Conservation (phyloP, 2,888 invertebrate genomes). For the Nineta flava region DNA sequence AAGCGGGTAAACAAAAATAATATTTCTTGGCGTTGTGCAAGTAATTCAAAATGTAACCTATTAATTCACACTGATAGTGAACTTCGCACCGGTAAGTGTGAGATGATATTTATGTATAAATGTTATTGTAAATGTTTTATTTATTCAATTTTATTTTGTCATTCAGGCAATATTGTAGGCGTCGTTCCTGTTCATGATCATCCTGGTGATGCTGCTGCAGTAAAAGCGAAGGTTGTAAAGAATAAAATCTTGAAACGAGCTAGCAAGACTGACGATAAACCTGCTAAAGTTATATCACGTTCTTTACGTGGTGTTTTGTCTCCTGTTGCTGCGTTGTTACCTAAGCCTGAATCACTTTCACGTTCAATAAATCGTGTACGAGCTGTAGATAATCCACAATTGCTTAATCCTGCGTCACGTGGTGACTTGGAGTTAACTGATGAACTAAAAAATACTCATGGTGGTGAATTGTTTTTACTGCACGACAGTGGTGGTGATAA, state of each 20-base stretch:
- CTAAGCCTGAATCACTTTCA: not conserved
- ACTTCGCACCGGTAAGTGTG: not conserved
- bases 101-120: not conserved
- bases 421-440: not conserved
- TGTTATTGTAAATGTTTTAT: no score
- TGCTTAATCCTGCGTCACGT: not conserved
- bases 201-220: not conserved
- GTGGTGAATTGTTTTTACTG: not conserved
- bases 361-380: not conserved
- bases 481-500: slow-evolving; percentile 14
- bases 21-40: not conserved
- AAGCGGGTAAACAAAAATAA: not conserved
- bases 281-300: not conserved
- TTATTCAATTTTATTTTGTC: no score
- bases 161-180: not conserved
- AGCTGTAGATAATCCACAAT: not conserved
- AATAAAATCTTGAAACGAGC: not conserved
- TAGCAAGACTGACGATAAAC: not conserved
- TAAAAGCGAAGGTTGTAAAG: not conserved
- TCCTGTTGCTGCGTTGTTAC: not conserved
- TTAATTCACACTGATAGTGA: not conserved
- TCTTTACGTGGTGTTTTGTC: not conserved
- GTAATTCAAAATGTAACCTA: not conserved
- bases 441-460: not conserved
- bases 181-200: not conserved